Percentiles rank a stretch among this genome's conserved stretches.
phyloP scores from a whole-genome alignment of 2,888 invertebrate genomes.

The Uropetala carovei region DNA sequence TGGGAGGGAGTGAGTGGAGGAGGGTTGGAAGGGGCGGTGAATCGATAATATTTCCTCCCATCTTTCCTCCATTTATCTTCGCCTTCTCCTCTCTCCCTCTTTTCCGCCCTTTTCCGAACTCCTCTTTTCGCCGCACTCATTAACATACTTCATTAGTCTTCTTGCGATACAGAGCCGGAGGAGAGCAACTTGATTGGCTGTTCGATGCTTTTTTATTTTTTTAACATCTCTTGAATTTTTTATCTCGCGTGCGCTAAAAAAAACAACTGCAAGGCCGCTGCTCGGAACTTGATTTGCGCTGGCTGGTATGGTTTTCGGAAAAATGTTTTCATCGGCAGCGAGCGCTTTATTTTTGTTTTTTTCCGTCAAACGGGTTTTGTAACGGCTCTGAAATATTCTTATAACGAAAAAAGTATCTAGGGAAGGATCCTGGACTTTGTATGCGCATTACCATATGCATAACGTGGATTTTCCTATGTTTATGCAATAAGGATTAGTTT shows the following conservation, averaged over 20 bases:
- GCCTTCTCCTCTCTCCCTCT: background rate
- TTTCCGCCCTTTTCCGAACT: background rate
- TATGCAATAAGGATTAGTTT: background rate
- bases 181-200: slow-evolving; percentile 24
- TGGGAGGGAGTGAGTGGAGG: too few species aligned
- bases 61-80: background rate
- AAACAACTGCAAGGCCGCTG: background rate
- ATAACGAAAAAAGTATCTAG: background rate
- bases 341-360: background rate
- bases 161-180: background rate
- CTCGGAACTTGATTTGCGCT: background rate
- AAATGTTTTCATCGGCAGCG: background rate
- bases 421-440: background rate
- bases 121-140: slow-evolving; percentile 7
- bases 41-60: slow-evolving; percentile 27
- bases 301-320: background rate
- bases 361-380: background rate
- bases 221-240: background rate
- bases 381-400: background rate
- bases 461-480: background rate
- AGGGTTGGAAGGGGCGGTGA: background rate
- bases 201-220: background rate
- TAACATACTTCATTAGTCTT: slow-evolving; percentile 56
- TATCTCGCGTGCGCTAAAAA: background rate
- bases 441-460: background rate